Evolutionary conservation across 2,888 invertebrate genomes (phyloP).

Genomic region (Eucera pruinosa): DNA sequence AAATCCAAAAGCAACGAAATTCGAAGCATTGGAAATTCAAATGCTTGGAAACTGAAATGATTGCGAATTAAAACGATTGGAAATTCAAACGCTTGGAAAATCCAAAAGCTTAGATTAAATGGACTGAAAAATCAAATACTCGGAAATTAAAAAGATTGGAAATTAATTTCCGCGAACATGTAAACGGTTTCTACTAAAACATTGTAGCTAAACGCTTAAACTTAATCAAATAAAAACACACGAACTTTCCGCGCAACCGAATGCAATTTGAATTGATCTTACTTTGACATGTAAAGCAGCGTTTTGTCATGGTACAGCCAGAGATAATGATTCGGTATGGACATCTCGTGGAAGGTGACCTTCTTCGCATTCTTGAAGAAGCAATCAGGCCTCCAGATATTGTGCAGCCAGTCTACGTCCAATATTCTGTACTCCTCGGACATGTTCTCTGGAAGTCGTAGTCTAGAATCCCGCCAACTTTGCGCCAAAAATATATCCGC

Average conservation of each 20-base stretch:
- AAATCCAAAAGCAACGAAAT: too few species aligned
- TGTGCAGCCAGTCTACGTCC: slow-evolving; percentile 95
- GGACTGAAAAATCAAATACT: too few species aligned
- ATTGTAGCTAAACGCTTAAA: too few species aligned
- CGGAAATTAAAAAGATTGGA: too few species aligned
- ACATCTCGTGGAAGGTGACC: slow-evolving; percentile 97
- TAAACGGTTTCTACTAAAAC: too few species aligned
- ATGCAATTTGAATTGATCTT: slow-evolving; percentile 70
- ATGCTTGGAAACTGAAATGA: too few species aligned
- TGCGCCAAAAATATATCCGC: slow-evolving; percentile 96
- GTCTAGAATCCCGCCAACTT: slow-evolving; percentile 95
- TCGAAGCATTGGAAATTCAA: too few species aligned
- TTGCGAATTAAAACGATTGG: not conserved
- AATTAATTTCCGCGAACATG: too few species aligned
- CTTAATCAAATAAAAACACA: too few species aligned
- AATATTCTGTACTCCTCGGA: slow-evolving; percentile 95
- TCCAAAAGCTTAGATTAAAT: too few species aligned
- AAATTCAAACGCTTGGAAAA: too few species aligned
- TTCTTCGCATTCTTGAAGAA: slow-evolving; percentile 97
- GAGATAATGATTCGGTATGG: slow-evolving; percentile 96
- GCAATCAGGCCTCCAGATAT: slow-evolving; percentile 96
- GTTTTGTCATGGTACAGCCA: slow-evolving; percentile 97
- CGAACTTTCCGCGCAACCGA: not conserved
- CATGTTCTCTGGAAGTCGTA: slow-evolving; percentile 96
- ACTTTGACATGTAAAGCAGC: slow-evolving; percentile 96